Evolutionary conservation across 2,113 vertebrate genomes (phyloP), one percentile per base, ranked within the genome.

Genomic region (Pelmatolapia mariae): DNA sequence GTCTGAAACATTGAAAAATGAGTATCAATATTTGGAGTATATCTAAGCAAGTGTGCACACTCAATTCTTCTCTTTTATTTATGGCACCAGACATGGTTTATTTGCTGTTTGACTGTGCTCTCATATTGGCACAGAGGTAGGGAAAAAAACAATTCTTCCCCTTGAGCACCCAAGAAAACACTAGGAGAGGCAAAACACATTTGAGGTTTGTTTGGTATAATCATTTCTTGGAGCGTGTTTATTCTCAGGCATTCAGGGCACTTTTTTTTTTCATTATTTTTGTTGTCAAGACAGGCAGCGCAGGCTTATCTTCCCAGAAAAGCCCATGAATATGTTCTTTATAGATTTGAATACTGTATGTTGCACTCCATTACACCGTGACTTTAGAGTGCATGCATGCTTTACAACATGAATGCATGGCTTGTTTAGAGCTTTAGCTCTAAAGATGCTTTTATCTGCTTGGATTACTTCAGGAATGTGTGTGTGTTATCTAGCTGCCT

Each of bases 211-310:
- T 89, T 93, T 91, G 83, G 61, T 91, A 13, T 91, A 89, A 93
- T 94, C 89, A 89, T 89, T 93, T 88, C 92, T 89, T 7, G 84
- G 52, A 87, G 89, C 76, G 8, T 87, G 88, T 92, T 94, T 93
- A 66, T 87, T 91, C 82, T 81, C 29, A 40, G 71, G 18, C 63
- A 29, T 85, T 63, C 78, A 4, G 80, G 57, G 68, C 8, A 6
- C 16, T 19, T 33, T 54, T 71, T 63, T 68, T 71, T 45, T 18
- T 12, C 9, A 38, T 66, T 66, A 66, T 86, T 85, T 83, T 50
- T 87, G 56, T 26, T 54, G 83, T 89, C 29, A 43, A 57, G 83
- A 85, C 54, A 24, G 26, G 38, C 85, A 26, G 15, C 11, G 33
- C 83, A 61, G 85, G 54, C 47, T 40, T 52, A 19, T 87, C 80